Evolutionary conservation across 2,888 invertebrate species (phyloP).

Genomic region (Drosophila acutilabella): DNA sequence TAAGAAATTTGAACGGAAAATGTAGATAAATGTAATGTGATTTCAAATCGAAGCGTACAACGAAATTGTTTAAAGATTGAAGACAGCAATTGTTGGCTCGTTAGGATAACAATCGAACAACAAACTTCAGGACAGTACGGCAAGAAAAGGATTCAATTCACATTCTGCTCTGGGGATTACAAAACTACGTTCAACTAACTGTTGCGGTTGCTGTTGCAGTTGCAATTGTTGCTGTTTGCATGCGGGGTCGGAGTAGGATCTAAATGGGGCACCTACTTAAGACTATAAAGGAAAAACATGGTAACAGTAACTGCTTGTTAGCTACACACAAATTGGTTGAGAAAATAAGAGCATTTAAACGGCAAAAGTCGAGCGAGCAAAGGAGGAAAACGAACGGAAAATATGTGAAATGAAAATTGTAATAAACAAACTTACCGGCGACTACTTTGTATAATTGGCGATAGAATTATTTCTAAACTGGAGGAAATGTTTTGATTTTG

Average conservation of each 20-base stretch:
- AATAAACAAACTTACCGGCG: conserved; percentile 85
- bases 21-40: conserved; percentile 36
- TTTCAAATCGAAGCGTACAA: conserved; percentile 26
- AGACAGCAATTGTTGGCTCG: conserved; percentile 15
- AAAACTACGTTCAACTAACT: conserved; percentile 20
- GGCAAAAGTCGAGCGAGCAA: background rate
- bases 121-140: conserved; percentile 1
- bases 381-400: conserved; percentile 3
- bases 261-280: conserved; percentile 43
- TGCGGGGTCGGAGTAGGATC: conserved; percentile 15
- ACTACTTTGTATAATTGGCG: conserved; percentile 86
- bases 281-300: conserved; percentile 14
- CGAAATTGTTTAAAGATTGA: conserved; percentile 10
- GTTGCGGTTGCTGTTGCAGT: conserved; percentile 14
- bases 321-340: conserved; percentile 39
- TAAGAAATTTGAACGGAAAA: conserved; percentile 47
- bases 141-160: conserved; percentile 20
- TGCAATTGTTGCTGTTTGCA: conserved; percentile 35
- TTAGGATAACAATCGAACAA: conserved; percentile 20
- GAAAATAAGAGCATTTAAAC: conserved; percentile 14
- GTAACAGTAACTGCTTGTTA: conserved; percentile 42
- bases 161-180: conserved; percentile 19
- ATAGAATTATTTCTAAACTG: conserved; percentile 86
- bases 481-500: conserved; percentile 85
- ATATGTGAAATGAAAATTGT: conserved; percentile 38